These are phyloP conservation scores for Machimus atricapillus DNA, from an alignment of 2,888 invertebrate genomes.

Conservation along the genomic window DNA sequence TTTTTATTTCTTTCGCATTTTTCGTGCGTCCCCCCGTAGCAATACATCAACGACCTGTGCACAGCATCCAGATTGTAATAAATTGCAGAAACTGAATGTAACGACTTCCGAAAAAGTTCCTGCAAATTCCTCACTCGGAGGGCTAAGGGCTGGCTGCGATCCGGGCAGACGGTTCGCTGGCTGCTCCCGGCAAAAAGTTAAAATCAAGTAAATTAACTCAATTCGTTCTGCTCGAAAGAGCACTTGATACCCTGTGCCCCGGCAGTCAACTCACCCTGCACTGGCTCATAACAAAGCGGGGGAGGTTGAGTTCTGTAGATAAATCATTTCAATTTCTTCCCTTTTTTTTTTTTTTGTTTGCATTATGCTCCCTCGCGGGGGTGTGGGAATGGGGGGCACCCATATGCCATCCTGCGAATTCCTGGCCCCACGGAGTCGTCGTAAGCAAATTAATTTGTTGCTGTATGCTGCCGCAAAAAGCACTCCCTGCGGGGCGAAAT, in stretches of 20 bases:
- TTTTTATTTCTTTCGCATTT: slow-evolving; percentile 16
- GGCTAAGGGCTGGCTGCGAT: background rate
- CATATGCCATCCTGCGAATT: background rate
- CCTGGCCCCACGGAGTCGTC: background rate
- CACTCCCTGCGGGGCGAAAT: background rate
- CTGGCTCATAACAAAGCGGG: background rate
- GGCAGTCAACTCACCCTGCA: slow-evolving; percentile 13
- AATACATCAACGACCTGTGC: slow-evolving; percentile 24
- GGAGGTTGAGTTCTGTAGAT: slow-evolving; percentile 1
- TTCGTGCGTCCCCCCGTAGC: background rate
- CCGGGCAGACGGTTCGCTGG: background rate
- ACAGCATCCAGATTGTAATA: slow-evolving; percentile 21
- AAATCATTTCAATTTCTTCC: slow-evolving; percentile 29
- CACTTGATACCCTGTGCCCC: slow-evolving; percentile 41
- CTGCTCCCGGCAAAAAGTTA: slow-evolving; percentile 19
- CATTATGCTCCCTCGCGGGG: background rate
- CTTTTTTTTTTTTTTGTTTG: background rate
- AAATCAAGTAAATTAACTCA: slow-evolving; percentile 47
- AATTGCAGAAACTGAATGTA: slow-evolving; percentile 32
- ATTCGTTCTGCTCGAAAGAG: slow-evolving; percentile 47
- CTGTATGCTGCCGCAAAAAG: background rate
- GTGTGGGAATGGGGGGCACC: background rate
- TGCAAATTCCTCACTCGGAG: background rate
- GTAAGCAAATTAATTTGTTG: slow-evolving; percentile 16
- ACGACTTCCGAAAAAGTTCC: slow-evolving; percentile 31